A percentile compares a stretch with the other conserved stretches of the same genome.
phyloP scores from a whole-genome alignment of 2,888 invertebrate genomes.

The Hartigia nigra region DNA sequence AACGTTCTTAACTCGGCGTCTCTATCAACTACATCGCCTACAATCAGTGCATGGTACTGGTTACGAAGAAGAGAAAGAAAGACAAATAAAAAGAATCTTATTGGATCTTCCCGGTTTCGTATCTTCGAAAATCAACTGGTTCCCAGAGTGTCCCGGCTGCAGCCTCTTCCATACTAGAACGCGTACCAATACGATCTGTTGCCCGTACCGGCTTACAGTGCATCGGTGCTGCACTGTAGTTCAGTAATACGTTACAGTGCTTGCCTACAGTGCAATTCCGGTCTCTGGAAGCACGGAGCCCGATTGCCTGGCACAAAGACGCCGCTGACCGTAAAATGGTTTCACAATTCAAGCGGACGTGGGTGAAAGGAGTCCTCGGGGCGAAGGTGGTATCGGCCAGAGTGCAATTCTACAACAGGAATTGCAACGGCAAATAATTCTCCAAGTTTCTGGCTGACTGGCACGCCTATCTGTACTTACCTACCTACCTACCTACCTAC shows the following conservation, averaged over 20 bases:
- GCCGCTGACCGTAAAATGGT: slow-evolving; percentile 27
- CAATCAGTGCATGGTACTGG: not conserved
- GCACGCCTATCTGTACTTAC: too few species aligned
- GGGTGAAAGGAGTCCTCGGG: slow-evolving; percentile 2
- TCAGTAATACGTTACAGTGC: not conserved
- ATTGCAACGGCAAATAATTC: slow-evolving; percentile 47
- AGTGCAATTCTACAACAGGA: slow-evolving; percentile 43
- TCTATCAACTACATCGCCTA: not conserved
- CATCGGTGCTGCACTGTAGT: not conserved
- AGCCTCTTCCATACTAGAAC: not conserved
- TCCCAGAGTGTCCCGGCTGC: not conserved
- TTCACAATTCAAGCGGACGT: slow-evolving; percentile 39
- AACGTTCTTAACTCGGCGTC: too few species aligned
- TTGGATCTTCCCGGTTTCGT: not conserved
- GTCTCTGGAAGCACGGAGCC: not conserved
- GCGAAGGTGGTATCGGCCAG: slow-evolving; percentile 13
- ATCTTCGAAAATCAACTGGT: not conserved
- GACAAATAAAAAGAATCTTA: not conserved
- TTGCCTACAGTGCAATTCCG: not conserved
- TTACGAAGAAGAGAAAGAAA: not conserved
- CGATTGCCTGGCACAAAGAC: slow-evolving; percentile 7
- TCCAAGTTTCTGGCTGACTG: slow-evolving; percentile 2
- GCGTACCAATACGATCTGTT: not conserved
- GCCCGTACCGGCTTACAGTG: not conserved
- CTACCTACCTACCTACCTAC: too few species aligned